Evolutionary conservation across 1,140 invertebrate species (phyloP), one percentile per base, ranked within the genome.

Genomic region (Drosophila leontia): DNA sequence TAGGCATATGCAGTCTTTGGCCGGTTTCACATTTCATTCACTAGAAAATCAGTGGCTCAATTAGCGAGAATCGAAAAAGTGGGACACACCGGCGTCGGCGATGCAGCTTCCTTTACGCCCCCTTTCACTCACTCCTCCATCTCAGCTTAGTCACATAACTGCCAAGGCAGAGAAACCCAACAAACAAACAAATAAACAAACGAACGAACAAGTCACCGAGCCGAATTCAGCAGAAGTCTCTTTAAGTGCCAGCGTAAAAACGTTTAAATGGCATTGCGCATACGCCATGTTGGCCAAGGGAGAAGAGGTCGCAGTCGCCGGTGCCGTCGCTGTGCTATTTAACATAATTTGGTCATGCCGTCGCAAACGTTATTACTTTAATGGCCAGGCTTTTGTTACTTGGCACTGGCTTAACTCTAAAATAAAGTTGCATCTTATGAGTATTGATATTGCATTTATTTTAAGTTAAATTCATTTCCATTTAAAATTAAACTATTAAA

Each of bases 21-120:
- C 58, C 58, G 80, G 78, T 87, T 90, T 87, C 84, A 88, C 77
- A 90, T 87, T 87, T 90, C 84, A 87, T 87, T 87, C 77, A 87
- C 47, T 83, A 48, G 84, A 88, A 80, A 87, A 88, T 74, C 83
- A 65, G 64, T 84, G 69, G 85, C 82, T 87, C 84, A 87, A 87
- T 84, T 78, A 84, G 65, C 60, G 74, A 90, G 84, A 88, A 90
- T 78, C 77, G 77, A 47, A 78, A 83, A 87, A 88, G 65, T 79
- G 79, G 83, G 71, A 80, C 83, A 80, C 35, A 35, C 41, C 39
- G 29, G 65, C 65, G 57, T 65, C 65, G 78, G 58, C 65, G 51
- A 61, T 61, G 61, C 64, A 59, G 78, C 79, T 86, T 78, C 82
- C 78, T 78, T 74, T 64, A 76, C 42, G 44, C 61, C 75, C 45